These are phyloP conservation scores for Drosophila fulvimacula DNA, from an alignment of 2,888 invertebrate species.

Conservation along the genomic window DNA sequence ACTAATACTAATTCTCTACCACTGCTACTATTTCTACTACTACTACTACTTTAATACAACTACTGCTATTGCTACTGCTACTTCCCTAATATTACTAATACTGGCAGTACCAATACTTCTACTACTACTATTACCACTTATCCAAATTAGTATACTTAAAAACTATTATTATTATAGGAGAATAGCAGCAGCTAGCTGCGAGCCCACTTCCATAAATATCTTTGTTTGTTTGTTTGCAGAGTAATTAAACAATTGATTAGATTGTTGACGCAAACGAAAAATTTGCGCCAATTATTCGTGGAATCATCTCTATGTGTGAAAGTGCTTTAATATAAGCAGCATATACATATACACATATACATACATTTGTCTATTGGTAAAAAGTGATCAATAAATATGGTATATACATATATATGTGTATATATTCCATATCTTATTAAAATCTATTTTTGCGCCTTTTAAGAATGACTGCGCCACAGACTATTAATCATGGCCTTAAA, in stretches of 20 bases:
- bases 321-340: background rate
- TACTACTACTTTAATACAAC: too few species aligned
- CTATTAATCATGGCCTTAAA: slow-evolving; percentile 40
- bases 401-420: background rate
- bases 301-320: slow-evolving; percentile 13
- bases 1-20: too few species aligned
- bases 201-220: background rate
- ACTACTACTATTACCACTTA: background rate
- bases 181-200: background rate
- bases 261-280: slow-evolving; percentile 16
- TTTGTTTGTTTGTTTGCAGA: background rate
- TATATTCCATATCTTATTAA: slow-evolving; percentile 25
- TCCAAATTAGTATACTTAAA: background rate
- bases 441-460: slow-evolving; percentile 11
- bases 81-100: too few species aligned
- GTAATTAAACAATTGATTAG: slow-evolving; percentile 10
- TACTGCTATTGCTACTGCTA: too few species aligned
- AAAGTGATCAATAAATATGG: slow-evolving; percentile 22
- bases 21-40: too few species aligned
- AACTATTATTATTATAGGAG: background rate
- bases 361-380: background rate
- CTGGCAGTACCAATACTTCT: too few species aligned
- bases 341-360: background rate
- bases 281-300: slow-evolving; percentile 3
- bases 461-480: background rate